Evolutionary conservation across 2,797 vertebrate genomes (phyloP).

Genomic region (Cyprinella venusta): DNA sequence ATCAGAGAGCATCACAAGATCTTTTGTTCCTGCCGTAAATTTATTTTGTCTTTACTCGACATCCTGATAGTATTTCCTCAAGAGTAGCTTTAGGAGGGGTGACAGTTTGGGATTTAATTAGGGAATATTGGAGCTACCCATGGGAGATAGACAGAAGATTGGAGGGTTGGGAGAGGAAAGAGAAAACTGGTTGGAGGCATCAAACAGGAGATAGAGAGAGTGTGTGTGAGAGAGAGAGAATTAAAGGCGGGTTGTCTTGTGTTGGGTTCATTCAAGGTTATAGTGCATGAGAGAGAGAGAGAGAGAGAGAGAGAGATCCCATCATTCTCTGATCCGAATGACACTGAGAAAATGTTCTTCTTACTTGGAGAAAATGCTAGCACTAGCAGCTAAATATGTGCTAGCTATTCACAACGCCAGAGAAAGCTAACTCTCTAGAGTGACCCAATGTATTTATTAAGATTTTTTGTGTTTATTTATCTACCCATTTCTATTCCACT

Average conservation of each 20-base stretch:
- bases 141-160: not conserved
- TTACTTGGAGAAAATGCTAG: too few relatives aligned
- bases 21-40: not conserved
- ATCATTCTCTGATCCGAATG: too few relatives aligned
- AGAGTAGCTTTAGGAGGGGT: not conserved
- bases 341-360: too few relatives aligned
- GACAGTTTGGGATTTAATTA: conserved; percentile 50
- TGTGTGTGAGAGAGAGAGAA: not conserved
- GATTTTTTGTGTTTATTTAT: too few relatives aligned
- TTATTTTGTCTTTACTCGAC: conserved; percentile 12
- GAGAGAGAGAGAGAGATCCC: too few relatives aligned
- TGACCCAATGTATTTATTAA: too few relatives aligned
- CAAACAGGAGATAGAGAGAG: not conserved
- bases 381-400: too few relatives aligned
- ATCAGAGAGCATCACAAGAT: conserved; percentile 15
- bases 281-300: too few relatives aligned
- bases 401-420: too few relatives aligned
- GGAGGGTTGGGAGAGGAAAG: conserved; percentile 5
- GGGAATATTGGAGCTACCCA: conserved; percentile 35
- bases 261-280: too few relatives aligned
- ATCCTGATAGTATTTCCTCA: conserved; percentile 1
- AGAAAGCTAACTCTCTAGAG: too few relatives aligned
- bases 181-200: conserved; percentile 11
- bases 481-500: too few relatives aligned
- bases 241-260: not conserved